Evolutionary conservation across 2,797 vertebrate species (phyloP), one percentile per base, ranked within the genome.

Genomic region (Diplodus puntazzo): DNA sequence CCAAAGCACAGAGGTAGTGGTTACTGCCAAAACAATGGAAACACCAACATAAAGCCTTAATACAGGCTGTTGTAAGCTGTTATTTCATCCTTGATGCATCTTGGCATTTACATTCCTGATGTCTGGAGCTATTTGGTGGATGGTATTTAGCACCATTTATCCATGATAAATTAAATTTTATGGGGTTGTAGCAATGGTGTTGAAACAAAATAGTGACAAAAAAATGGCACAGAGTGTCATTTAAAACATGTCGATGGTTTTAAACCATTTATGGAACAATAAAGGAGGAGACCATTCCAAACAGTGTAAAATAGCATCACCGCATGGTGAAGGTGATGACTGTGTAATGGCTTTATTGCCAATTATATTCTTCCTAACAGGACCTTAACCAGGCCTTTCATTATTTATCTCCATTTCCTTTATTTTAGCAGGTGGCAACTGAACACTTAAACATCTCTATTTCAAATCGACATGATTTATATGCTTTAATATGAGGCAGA

Each of bases 1-100:
- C 64, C 53, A 54, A 70, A 76, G 72, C 67, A 59, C 17, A 79
- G 58, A 71, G 65, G 58, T 53, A 61, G 53, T 70, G 52, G 62
- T 86, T 80, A 59, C 62, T 75, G 69, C 73, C 80, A 76, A 79
- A 87, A 89, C 70, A 88, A 86, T 71, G 65, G 65, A 80, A 77
- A 79, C 57, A 69, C 49, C 2, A 48, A 64, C 73, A 75, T 75
- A 81, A 84, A 82, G 67, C 62, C 77, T 80, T 62, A 54, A 53
- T 72, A 25, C 61, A 79, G 57, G 70, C 52, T 52, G 25, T 68
- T 34, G n/a, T 57, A 71, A 78, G 67, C 66, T 80, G n/a, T 39
- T 43, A 52, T 55, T 66, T 64, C 52, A 79, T 48, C 46, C 50
- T 64, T 57, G 61, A 63, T 68, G 49, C 61, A 81, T 79, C 46